Evolutionary conservation across 2,797 vertebrate species (phyloP), one percentile per base, ranked within the genome.

Genomic region (Pitangus sulphuratus): DNA sequence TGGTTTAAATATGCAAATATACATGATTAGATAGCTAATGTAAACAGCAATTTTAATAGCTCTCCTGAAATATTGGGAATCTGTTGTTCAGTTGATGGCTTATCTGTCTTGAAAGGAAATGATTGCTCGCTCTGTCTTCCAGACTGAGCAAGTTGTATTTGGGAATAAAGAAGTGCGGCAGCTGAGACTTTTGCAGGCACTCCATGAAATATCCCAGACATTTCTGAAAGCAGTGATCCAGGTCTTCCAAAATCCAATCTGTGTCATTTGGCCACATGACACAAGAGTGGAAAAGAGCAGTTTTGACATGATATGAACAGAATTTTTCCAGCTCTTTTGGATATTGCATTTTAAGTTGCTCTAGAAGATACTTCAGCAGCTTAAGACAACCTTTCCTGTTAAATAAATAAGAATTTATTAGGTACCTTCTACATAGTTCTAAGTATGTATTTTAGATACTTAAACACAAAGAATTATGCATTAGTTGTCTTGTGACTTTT

Each of bases 331-430:
- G 2, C 31, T 92, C 39, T 71, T 94, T 96, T 26, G 86, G 18
- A 22, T 96, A 4, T 71, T 96, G 96, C 48, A 91, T 95, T 93
- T 98, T 98, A 70, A 98, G 96, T 86, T 90, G 81, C 48, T 98
- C 96, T 81, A 98, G 74, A 58, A 98, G 97, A 83, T 95, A 95
- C 76, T 98, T 98, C 95, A 98, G 90, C 84, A 98, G 95, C 84
- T 98, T 98, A 89, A 98, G 97, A 87, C 98, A 98, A 4, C 77
- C 37, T 93, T 98, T 98, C 95, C 98, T 98, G 96, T 97, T 83
- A 40, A 95, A 90, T 44, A 93, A 92, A 95, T 79, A 74, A 47
- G 35, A 72, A 22, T 21, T 30, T 26, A 50, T 87, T 88, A 93
- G 18, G 9, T 65, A 50, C 15, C 18, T 83, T 66, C 37, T 48